A percentile compares a stretch with the other conserved stretches of the same genome.
These are phyloP conservation scores for Limnodromus scolopaceus DNA, from an alignment of 2,797 vertebrate genomes.

Conservation along the genomic window DNA sequence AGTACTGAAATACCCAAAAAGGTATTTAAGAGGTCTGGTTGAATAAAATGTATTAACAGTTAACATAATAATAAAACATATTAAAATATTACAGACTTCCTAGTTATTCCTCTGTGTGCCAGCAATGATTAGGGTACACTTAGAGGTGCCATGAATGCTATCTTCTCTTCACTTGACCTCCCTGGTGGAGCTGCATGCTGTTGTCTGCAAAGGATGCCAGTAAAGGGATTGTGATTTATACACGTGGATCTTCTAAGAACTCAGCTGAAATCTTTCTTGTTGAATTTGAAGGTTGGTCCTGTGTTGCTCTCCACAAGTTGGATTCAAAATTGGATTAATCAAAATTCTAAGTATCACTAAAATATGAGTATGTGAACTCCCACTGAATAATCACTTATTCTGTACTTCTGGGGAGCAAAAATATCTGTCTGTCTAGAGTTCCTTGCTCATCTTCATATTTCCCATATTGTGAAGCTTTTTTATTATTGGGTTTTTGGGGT, in stretches of 20 bases:
- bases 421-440: neutral
- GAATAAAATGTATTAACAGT: neutral
- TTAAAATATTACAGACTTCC: neutral
- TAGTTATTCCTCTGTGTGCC: neutral
- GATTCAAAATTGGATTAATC: neutral
- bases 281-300: neutral
- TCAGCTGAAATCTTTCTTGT: neutral
- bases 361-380: neutral
- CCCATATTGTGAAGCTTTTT: neutral
- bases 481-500: fast-evolving
- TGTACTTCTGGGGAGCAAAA: neutral
- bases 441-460: neutral
- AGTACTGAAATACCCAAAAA: neutral
- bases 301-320: neutral
- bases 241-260: neutral
- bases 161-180: neutral
- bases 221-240: neutral
- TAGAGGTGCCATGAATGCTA: neutral
- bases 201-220: neutral
- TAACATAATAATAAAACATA: neutral
- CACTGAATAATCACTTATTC: neutral
- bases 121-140: neutral
- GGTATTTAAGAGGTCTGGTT: neutral
- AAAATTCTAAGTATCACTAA: neutral
- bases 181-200: neutral